phyloP scores from a whole-genome alignment of 2,888 invertebrate species.

The Phasia obesa region DNA sequence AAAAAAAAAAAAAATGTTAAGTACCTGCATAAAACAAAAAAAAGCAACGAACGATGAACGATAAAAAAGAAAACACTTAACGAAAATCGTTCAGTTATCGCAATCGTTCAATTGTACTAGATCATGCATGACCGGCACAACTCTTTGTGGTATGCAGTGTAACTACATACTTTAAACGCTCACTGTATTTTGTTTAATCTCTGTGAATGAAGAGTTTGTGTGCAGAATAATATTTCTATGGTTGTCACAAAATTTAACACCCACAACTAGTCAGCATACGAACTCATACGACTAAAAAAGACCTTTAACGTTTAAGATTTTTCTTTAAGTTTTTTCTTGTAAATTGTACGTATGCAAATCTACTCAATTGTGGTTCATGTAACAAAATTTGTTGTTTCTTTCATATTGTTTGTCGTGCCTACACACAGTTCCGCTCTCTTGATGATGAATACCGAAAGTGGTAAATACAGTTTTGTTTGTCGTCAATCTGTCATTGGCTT shows the following conservation, averaged over 20 bases:
- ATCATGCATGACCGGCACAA: no score
- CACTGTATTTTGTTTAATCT: slow-evolving; percentile 20
- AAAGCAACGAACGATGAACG: no score
- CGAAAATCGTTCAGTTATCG: no score
- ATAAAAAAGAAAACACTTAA: no score
- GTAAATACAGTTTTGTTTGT: slow-evolving; percentile 23
- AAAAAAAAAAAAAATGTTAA: no score
- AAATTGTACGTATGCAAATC: slow-evolving; percentile 46
- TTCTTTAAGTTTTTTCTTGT: slow-evolving; percentile 37
- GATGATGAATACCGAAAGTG: slow-evolving; percentile 26
- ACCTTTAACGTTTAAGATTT: slow-evolving; percentile 27
- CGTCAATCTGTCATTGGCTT: slow-evolving; percentile 29
- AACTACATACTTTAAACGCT: neutral
- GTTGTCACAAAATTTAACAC: slow-evolving; percentile 28
- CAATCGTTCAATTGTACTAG: no score
- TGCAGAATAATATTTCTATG: slow-evolving; percentile 4
- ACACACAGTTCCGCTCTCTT: slow-evolving; percentile 2
- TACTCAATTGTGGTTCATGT: slow-evolving; percentile 37
- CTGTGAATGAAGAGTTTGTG: neutral
- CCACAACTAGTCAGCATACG: slow-evolving; percentile 14
- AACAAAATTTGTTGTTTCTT: slow-evolving; percentile 38
- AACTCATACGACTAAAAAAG: neutral
- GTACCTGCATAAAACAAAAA: no score
- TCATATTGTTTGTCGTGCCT: slow-evolving; percentile 34
- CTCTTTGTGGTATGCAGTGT: no score